A percentile compares a stretch with the other conserved stretches of the same genome.
These are phyloP conservation scores for Molossus molossus DNA, from an alignment of 2,797 vertebrate genomes.

Conservation along the genomic window DNA sequence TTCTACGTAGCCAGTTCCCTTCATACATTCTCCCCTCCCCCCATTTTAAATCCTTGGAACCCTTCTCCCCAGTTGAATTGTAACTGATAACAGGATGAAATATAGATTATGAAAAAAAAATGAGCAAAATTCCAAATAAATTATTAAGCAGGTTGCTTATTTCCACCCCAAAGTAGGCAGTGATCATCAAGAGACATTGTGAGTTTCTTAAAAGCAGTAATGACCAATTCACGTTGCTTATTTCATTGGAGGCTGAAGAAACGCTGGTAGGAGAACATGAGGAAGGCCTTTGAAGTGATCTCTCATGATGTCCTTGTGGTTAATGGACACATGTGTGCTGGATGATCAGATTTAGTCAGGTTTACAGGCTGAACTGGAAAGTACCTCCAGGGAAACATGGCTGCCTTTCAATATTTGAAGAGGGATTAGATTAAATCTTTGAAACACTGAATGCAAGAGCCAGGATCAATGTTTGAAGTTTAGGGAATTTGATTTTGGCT, in stretches of 20 bases:
- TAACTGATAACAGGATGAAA: conserved; percentile 55
- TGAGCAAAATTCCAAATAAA: conserved; percentile 30
- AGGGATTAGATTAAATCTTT: conserved; percentile 85
- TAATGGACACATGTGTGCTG: conserved; percentile 79
- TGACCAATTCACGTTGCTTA: conserved; percentile 61
- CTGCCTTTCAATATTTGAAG: conserved; percentile 84
- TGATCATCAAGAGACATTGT: conserved; percentile 4
- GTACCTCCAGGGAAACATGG: conserved; percentile 80
- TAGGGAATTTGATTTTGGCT: conserved; percentile 85
- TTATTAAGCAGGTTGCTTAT: conserved; percentile 71
- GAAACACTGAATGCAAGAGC: conserved; percentile 75
- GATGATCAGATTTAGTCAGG: conserved; percentile 82
- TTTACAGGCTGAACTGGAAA: conserved; percentile 81
- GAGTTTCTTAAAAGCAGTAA: conserved; percentile 60
- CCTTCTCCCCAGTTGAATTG: not conserved
- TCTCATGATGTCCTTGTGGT: conserved; percentile 75
- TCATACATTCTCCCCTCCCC: not conserved
- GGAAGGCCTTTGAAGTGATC: conserved; percentile 77
- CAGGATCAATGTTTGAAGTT: conserved; percentile 85
- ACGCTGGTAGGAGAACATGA: conserved; percentile 51
- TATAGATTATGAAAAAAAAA: conserved; percentile 63
- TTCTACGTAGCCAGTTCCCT: not conserved
- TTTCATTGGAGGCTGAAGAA: conserved; percentile 75
- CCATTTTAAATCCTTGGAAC: conserved; percentile 36
- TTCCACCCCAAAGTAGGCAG: conserved; percentile 46